Percentiles rank a stretch among this genome's conserved stretches.
phyloP scores from a whole-genome alignment of 2,113 vertebrate species.

The Fulmarus glacialis region DNA sequence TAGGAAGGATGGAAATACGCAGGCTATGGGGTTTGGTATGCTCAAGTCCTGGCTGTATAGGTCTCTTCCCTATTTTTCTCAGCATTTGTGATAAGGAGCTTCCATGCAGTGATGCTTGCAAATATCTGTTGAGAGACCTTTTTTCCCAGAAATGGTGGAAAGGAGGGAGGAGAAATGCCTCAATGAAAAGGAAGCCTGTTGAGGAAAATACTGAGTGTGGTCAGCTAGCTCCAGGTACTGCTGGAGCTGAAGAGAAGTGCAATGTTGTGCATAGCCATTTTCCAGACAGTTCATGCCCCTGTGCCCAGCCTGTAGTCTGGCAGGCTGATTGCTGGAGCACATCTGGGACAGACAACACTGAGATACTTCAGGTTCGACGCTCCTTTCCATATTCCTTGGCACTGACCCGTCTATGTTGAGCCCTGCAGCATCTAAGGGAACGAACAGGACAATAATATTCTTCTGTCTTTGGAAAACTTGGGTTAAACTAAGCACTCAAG shows the following conservation, averaged over 20 bases:
- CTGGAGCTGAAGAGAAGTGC: fast-evolving
- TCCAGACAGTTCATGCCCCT: not conserved
- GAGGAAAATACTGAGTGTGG: not conserved
- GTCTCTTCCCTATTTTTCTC: not conserved
- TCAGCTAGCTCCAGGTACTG: not conserved
- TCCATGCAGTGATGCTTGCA: not conserved
- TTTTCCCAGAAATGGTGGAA: not conserved
- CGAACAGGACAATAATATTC: not conserved
- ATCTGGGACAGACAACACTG: not conserved
- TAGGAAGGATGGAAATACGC: not conserved
- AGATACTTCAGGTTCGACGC: not conserved
- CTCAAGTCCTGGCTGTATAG: not conserved
- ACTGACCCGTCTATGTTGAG: not conserved
- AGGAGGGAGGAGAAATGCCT: not conserved
- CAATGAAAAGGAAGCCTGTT: not conserved
- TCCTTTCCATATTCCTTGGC: not conserved
- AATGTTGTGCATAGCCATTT: not conserved
- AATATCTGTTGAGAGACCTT: not conserved
- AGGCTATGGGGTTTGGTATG: not conserved
- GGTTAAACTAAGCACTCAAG: not conserved
- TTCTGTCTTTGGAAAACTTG: not conserved
- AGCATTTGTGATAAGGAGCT: not conserved
- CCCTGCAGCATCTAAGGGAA: not conserved
- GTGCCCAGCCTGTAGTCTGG: not conserved
- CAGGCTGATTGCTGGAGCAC: not conserved